Base-by-base conservation (phyloP, 2,888 invertebrate genomes). In the Cantharis nigra region DNA sequence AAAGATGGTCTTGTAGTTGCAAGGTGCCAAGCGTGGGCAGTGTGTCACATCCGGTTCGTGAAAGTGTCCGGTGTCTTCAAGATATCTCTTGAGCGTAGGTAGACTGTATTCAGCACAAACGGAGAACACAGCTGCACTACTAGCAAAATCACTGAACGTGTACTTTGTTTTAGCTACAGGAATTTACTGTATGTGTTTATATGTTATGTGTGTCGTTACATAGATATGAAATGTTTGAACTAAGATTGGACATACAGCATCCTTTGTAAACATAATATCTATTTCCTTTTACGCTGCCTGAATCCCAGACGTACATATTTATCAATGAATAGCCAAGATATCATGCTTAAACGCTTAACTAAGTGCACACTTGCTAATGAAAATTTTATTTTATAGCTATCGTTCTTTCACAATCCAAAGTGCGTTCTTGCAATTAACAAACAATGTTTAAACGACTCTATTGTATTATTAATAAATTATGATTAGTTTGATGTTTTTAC, bases 21-120 rank as follows among this genome's bases (percentile, higher is more conserved):
- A 79, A 78, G 80, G 76, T 78, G 79, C 28, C 64, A 70, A 78
- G 77, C 77, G 77, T 77, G 63, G 79, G 79, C 74, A 67, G 78
- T 72, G 74, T 74, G 65, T 78, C 78, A 80, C 78, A 79, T 80
- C 80, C 80, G 79, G 80, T 78, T 75, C 73, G 65, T 71, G 78
- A 80, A 78, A 73, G 75, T 76, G 78, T 73, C 79, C 75, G 76
- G 77, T 79, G 63, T 76, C 72, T 72, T 76, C 69, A 63, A 79
- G 80, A 79, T 78, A 79, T 63, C 76, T 14, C 75, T 70, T 70
- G 30, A 67, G 77, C 67, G 80, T 79, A 73, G 72, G 78, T 62
- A 72, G 73, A 71, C 73, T 72, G 70, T 71, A 72, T 72, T 80
- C 76, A 79, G 80, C 79, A 74, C 65, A 77, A 77, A 79, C 77